Evolutionary conservation across 2,797 vertebrate genomes (phyloP).

Genomic region (Erpetoichthys calabaricus): DNA sequence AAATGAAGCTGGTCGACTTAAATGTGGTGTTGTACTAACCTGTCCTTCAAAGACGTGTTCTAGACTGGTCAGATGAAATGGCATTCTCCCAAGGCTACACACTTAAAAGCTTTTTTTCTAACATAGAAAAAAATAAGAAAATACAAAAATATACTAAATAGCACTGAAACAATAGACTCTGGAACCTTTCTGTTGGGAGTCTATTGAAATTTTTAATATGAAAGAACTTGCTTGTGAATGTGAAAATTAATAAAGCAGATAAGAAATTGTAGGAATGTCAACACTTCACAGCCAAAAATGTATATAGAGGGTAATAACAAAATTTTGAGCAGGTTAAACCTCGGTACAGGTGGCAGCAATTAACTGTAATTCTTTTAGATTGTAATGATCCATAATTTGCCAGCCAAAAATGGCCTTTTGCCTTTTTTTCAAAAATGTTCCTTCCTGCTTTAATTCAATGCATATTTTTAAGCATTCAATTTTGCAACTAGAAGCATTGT

Average conservation of each 20-base stretch:
- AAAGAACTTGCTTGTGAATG: too few species aligned
- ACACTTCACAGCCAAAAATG: too few species aligned
- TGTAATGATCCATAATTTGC: constrained; percentile 64
- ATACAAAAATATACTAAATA: too few species aligned
- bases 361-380: constrained; percentile 54
- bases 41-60: constrained; percentile 59
- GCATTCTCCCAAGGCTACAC: constrained; percentile 46
- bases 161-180: too few species aligned
- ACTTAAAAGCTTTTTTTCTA: constrained; percentile 2
- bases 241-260: too few species aligned
- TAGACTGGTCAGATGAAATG: constrained; percentile 39
- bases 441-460: background rate
- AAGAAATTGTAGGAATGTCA: too few species aligned
- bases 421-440: background rate
- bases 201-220: too few species aligned
- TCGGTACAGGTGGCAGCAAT: constrained; percentile 64
- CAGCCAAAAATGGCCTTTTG: constrained; percentile 17
- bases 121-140: too few species aligned
- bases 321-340: constrained; percentile 52
- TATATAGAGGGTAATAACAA: constrained; percentile 20
- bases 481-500: too few species aligned
- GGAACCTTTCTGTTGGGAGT: too few species aligned
- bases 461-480: too few species aligned
- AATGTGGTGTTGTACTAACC: constrained; percentile 51
- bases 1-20: constrained; percentile 61